Evolutionary conservation across 2,797 vertebrate species (phyloP), one percentile per base, ranked within the genome.

Genomic region (Alectoris magna): DNA sequence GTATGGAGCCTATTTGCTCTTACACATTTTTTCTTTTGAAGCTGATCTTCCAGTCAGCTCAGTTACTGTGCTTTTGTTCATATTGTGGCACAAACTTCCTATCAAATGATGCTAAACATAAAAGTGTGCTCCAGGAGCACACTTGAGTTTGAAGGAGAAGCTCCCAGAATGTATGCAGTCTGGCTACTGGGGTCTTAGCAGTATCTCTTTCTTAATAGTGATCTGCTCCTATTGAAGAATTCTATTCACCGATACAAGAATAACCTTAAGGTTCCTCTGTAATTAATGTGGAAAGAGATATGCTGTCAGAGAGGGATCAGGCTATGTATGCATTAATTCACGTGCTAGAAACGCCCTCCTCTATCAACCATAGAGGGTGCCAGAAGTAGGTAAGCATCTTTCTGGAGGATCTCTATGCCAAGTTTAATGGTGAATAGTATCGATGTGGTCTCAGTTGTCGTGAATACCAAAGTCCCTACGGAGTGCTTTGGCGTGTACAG

Each of bases 111-210:
- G 10, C 19, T 38, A 39, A 74, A 59, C 22, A 70, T 36, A 59
- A 44, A 38, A 0, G 0, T 34, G 9, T 22, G 26, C 23, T 29
- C 18, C 12, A 46, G 75, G 36, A 86, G 59, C 22, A 63, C 17
- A 31, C 41, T 46, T 75, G 67, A 39, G 18, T 60, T 38, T 60
- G 75, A 84, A 77, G 51, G 29, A 76, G 82, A 88, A 89, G 7
- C 15, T 49, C 12, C 15, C 24, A 31, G 46, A 82, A 67, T 36
- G 21, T 36, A 9, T 66, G 0, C 51, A 67, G 27, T 60, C 39
- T 63, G 66, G 26, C 23, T 84, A 44, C 70, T 81, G 26, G n/a
- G 63, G 84, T 71, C 78, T 88, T 68, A 75, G 74, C 59, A 87
- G 55, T 43, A 72, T 56, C 17, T 9, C 13, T 48, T 53, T 78